These are phyloP conservation scores for Nibea albiflora DNA, from an alignment of 2,113 vertebrate genomes.

Conservation along the genomic window DNA sequence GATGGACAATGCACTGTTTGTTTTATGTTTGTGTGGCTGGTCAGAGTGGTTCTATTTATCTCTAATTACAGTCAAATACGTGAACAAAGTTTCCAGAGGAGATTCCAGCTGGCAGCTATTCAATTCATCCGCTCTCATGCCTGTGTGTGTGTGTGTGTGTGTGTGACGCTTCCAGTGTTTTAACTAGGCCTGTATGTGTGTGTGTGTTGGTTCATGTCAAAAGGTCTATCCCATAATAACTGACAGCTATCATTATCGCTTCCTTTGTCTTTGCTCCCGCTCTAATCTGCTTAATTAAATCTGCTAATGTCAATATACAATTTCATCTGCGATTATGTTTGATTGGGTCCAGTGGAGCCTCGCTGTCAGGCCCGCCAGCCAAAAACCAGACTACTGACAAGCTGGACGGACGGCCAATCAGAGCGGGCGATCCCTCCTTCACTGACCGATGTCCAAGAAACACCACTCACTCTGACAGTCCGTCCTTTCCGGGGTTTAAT, in stretches of 20 bases:
- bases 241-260: conserved; percentile 74
- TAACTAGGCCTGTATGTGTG: conserved; percentile 36
- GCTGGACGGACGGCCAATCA: conserved; percentile 36
- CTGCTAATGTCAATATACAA: conserved; percentile 75
- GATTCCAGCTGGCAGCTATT: conserved; percentile 71
- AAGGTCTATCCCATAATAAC: conserved; percentile 69
- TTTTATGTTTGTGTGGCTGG: conserved; percentile 38
- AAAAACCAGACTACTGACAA: conserved; percentile 43
- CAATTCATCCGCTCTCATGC: conserved; percentile 33
- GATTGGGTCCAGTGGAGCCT: conserved; percentile 31
- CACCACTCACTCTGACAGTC: conserved; percentile 43
- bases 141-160: conserved; percentile 29
- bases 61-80: conserved; percentile 73
- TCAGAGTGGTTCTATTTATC: conserved; percentile 71
- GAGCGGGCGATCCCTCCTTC: conserved; percentile 15
- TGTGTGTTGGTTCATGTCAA: conserved; percentile 58
- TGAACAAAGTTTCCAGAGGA: conserved; percentile 63
- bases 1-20: conserved; percentile 55
- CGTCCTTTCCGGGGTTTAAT: conserved; percentile 26
- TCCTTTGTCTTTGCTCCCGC: conserved; percentile 58
- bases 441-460: conserved; percentile 52
- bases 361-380: conserved; percentile 39
- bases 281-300: conserved; percentile 70
- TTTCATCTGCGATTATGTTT: conserved; percentile 42
- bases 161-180: conserved; percentile 44